Evolutionary conservation across 2,888 invertebrate species (phyloP).

Genomic region (Melitaea athalia): DNA sequence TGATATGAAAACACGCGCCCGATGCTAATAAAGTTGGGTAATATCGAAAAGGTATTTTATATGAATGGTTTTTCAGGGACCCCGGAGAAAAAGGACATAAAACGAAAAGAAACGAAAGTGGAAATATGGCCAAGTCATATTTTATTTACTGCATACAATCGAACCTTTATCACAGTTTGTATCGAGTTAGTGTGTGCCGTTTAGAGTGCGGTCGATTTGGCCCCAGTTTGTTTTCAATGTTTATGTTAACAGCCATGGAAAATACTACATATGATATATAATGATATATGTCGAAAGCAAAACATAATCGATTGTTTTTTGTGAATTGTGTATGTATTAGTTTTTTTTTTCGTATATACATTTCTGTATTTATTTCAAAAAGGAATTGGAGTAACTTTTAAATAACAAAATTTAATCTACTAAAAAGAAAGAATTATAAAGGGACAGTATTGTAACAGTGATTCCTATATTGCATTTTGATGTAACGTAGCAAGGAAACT

Average conservation of each 20-base stretch:
- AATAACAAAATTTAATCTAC: slow-evolving; percentile 5
- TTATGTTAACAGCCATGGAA: slow-evolving; percentile 9
- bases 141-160: slow-evolving; percentile 82
- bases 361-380: neutral
- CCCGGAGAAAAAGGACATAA: slow-evolving; percentile 76
- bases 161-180: slow-evolving; percentile 80
- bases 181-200: slow-evolving; percentile 69
- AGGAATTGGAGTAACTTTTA: neutral
- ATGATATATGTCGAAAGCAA: neutral
- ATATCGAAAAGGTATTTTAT: slow-evolving; percentile 80
- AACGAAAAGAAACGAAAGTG: slow-evolving; percentile 77
- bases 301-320: neutral
- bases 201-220: slow-evolving; percentile 50
- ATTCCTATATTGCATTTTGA: slow-evolving; percentile 9
- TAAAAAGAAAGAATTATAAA: slow-evolving; percentile 1
- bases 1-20: slow-evolving; percentile 78
- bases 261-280: too few species aligned
- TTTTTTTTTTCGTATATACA: neutral
- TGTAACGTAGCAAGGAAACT: slow-evolving; percentile 4
- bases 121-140: slow-evolving; percentile 81
- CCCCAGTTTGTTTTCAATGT: slow-evolving; percentile 24
- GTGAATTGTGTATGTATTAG: neutral
- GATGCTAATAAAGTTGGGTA: slow-evolving; percentile 79
- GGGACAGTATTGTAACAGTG: neutral
- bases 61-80: slow-evolving; percentile 74